Conservation (phyloP, 2,113 vertebrate species). For the crab-eating macaque (Macaca fascicularis) region DNA sequence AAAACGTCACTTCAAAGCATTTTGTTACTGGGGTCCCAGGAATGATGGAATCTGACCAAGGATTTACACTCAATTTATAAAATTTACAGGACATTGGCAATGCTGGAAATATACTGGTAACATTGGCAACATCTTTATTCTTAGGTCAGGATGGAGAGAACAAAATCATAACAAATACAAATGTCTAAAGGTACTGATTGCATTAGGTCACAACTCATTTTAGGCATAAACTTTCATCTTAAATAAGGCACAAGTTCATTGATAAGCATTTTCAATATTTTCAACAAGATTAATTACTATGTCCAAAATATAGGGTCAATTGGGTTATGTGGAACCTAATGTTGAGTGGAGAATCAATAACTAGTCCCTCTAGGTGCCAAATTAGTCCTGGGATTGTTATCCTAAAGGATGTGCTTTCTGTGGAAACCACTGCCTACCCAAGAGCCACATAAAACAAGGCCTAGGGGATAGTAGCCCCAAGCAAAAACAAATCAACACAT, state of each 20-base stretch:
- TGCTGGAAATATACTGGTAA: background rate
- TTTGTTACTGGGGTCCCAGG: background rate
- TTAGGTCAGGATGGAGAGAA: background rate
- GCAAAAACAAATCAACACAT: background rate
- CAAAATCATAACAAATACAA: background rate
- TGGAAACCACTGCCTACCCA: background rate
- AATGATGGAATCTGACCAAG: background rate
- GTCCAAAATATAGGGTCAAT: background rate
- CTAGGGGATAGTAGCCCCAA: background rate
- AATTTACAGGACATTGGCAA: background rate
- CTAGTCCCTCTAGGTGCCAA: background rate
- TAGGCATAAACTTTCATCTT: background rate
- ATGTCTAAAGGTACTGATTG: background rate
- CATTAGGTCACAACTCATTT: background rate
- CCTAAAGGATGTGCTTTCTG: background rate
- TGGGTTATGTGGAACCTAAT: background rate
- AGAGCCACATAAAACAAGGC: background rate
- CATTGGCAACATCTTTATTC: background rate
- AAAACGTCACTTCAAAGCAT: background rate
- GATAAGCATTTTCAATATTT: background rate
- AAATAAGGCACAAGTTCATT: background rate
- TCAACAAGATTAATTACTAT: background rate
- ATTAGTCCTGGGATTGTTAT: background rate
- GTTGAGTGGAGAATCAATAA: background rate
- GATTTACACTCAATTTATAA: background rate